Evolutionary conservation across 1,140 invertebrate species (phyloP).

Genomic region (Zaprionus capensis): DNA sequence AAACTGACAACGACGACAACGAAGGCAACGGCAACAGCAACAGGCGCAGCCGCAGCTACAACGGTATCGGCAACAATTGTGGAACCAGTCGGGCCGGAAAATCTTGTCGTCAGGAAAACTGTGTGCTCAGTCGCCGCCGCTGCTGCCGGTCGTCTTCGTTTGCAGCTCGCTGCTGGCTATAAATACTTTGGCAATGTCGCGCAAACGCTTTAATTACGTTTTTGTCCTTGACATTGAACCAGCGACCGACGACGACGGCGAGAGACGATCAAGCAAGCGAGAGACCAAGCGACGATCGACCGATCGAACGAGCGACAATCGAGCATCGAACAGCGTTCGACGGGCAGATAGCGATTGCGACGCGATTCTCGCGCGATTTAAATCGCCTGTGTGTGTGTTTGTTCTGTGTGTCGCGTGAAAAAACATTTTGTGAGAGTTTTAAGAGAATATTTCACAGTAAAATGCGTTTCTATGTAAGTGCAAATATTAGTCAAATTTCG

Average conservation of each 20-base stretch:
- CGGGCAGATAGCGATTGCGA: slow-evolving; percentile 31
- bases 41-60: slow-evolving; percentile 19
- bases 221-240: slow-evolving; percentile 80
- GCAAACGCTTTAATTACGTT: slow-evolving; percentile 79
- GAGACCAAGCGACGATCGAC: background rate
- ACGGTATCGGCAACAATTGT: slow-evolving; percentile 46
- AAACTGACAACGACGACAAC: slow-evolving; percentile 31
- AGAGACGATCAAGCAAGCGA: background rate
- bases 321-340: slow-evolving; percentile 21
- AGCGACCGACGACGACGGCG: slow-evolving; percentile 26
- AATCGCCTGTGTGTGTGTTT: slow-evolving; percentile 26
- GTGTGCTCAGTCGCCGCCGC: slow-evolving; percentile 30
- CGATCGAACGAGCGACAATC: background rate
- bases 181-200: slow-evolving; percentile 77
- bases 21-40: background rate
- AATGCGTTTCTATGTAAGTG: slow-evolving; percentile 71
- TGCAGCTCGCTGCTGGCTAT: slow-evolving; percentile 63
- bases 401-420: slow-evolving; percentile 38
- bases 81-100: slow-evolving; percentile 76
- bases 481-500: background rate
- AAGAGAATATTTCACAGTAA: slow-evolving; percentile 10
- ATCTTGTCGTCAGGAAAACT: slow-evolving; percentile 79
- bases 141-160: slow-evolving; percentile 65
- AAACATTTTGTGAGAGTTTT: slow-evolving; percentile 27
- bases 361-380: slow-evolving; percentile 59